Evolutionary conservation across 2,113 vertebrate genomes (phyloP).

Genomic region (Pelmatolapia mariae): DNA sequence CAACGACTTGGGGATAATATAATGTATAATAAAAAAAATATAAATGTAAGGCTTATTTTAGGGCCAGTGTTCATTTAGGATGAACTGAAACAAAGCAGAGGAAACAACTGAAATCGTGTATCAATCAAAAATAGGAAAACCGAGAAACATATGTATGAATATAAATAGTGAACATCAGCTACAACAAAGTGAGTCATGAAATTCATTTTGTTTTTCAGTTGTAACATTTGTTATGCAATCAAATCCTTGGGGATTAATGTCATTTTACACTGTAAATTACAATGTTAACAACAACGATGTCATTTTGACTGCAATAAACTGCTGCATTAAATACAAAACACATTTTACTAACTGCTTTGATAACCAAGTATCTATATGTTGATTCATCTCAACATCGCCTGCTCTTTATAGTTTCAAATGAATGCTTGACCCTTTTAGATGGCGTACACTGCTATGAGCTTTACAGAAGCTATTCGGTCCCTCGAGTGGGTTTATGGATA

Average conservation of each 20-base stretch:
- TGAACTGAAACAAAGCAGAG: neutral
- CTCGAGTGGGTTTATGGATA: neutral
- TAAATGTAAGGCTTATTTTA: neutral
- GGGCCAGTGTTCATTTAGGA: neutral
- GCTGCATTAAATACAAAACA: neutral
- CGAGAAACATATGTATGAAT: neutral
- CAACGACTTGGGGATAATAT: neutral
- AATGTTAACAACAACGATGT: neutral
- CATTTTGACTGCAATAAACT: neutral
- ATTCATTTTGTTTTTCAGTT: neutral
- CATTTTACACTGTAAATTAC: neutral
- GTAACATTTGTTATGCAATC: neutral
- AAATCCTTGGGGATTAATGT: neutral
- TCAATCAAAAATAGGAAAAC: neutral
- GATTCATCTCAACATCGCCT: neutral
- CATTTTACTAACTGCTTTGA: neutral
- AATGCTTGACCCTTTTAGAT: neutral
- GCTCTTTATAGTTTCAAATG: neutral
- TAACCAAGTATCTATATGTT: neutral
- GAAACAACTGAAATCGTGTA: neutral
- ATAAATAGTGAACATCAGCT: neutral
- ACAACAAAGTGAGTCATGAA: neutral
- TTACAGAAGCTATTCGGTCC: neutral
- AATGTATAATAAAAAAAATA: neutral
- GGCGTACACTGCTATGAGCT: neutral